These are phyloP conservation scores for Chromobotia macracanthus DNA, from an alignment of 2,797 vertebrate species.

Conservation along the genomic window DNA sequence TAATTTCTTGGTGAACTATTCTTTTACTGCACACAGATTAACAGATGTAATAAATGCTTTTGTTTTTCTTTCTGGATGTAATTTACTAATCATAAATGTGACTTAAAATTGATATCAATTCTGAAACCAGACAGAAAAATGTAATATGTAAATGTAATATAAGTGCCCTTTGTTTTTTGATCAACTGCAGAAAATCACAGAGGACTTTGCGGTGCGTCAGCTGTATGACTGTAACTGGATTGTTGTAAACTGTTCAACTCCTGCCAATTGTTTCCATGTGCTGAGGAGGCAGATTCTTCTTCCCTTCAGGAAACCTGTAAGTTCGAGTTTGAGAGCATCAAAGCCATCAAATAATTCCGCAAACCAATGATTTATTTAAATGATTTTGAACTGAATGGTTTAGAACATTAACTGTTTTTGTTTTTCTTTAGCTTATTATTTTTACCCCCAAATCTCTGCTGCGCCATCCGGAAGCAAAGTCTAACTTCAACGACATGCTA, in stretches of 20 bases:
- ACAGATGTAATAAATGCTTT: no score
- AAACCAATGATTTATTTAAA: background rate
- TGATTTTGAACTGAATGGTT: no score
- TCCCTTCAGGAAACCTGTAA: slow-evolving; percentile 89
- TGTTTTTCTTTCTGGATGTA: background rate
- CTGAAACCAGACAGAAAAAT: background rate
- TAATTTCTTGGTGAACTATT: no score
- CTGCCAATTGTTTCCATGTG: slow-evolving; percentile 87
- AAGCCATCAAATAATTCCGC: background rate
- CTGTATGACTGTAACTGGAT: slow-evolving; percentile 90
- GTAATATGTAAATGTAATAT: no score
- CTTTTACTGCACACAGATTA: no score
- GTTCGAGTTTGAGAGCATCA: slow-evolving; percentile 48
- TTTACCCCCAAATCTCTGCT: slow-evolving; percentile 89
- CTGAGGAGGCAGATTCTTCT: slow-evolving; percentile 85
- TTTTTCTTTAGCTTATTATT: slow-evolving; percentile 78
- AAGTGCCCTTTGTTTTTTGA: background rate
- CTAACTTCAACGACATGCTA: slow-evolving; percentile 86
- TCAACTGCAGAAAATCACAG: slow-evolving; percentile 73
- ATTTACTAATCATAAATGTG: background rate
- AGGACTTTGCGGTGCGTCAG: slow-evolving; percentile 84
- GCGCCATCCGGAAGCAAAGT: slow-evolving; percentile 86
- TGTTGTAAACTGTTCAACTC: slow-evolving; percentile 86
- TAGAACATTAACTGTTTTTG: background rate
- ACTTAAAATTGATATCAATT: background rate